phyloP scores from a whole-genome alignment of 2,888 invertebrate genomes.

The Leptodirus hochenwartii region DNA sequence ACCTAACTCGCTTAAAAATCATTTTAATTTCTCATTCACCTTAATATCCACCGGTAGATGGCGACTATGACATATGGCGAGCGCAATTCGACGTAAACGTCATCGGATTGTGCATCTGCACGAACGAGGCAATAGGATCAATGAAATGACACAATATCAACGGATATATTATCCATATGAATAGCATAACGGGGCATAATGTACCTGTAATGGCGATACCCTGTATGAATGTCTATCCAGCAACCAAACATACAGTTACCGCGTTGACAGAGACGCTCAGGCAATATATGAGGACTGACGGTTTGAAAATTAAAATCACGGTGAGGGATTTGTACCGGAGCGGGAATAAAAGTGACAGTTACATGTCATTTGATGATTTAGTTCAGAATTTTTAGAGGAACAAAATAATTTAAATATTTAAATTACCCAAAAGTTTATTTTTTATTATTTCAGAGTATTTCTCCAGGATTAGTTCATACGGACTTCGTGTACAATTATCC shows the following conservation, averaged over 20 bases:
- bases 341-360: slow-evolving; percentile 3
- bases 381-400: not conserved
- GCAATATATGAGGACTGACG: slow-evolving; percentile 12
- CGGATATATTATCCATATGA: slow-evolving; percentile 17
- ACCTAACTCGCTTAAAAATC: too few relatives aligned
- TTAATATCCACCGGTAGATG: too few relatives aligned
- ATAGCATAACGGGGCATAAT: slow-evolving; percentile 15
- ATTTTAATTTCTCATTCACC: too few relatives aligned
- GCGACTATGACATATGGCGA: slow-evolving; percentile 13
- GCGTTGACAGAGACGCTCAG: slow-evolving; percentile 14
- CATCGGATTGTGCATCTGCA: slow-evolving; percentile 14
- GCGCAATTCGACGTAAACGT: slow-evolving; percentile 15
- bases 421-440: slow-evolving; percentile 1
- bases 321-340: slow-evolving; percentile 10
- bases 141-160: slow-evolving; percentile 15
- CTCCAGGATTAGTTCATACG: slow-evolving; percentile 12
- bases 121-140: slow-evolving; percentile 15
- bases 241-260: slow-evolving; percentile 14
- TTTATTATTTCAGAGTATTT: slow-evolving; percentile 9
- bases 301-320: slow-evolving; percentile 15
- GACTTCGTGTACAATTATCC: slow-evolving; percentile 8
- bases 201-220: slow-evolving; percentile 10
- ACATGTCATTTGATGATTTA: slow-evolving; percentile 3
- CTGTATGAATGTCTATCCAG: slow-evolving; percentile 13
- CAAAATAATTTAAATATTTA: too few relatives aligned